Base-by-base conservation (phyloP, 2,113 vertebrate species). In the Sus scrofa region DNA sequence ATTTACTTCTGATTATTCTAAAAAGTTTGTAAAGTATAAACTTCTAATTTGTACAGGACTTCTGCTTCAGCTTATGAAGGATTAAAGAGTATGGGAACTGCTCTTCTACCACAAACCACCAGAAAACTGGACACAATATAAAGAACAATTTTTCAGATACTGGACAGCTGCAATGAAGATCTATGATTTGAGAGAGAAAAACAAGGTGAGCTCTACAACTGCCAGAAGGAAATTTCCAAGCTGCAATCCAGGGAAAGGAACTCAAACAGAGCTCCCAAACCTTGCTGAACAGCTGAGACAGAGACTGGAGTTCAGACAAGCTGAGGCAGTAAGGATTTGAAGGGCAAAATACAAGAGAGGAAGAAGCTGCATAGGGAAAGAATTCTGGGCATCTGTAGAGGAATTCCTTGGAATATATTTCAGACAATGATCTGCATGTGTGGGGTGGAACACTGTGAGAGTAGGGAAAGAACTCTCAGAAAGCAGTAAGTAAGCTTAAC, bases 1-100 rank as follows among this genome's bases (percentile, higher is more conserved):
- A 81, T 73, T 60, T 54, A 78, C 71, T 93, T 91, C 65, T 10
- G 20, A 89, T 89, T 95, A 91, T 71, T 95, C 79, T 89, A 73
- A 75, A 87, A 70, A 65, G 3, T 58, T 32, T 91, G 26, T 19
- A 44, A 88, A 86, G 16, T 90, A 58, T 82, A 91, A 78, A 44
- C 44, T 44, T 44, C 8, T 44, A 44, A 93, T 52, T 37, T 50
- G 83, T 58, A 93, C 0, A 2, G 13, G 27, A 37, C 9, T 67
- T 89, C 24, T 62, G 12, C 26, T 75, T 93, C 26, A 86, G 68
- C 15, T 16, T 37, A 68, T 67, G 54, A 88, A 74, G n/a, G 18
- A 88, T 81, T 87, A 94, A 71, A 16, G 44, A 87, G 39, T 70
- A 88, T 52, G 32, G n/a, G 22, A 96, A 88, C 3, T 84, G 2